These are phyloP conservation scores for Buphagus erythrorhynchus DNA, from an alignment of 2,797 vertebrate species.

Conservation along the genomic window DNA sequence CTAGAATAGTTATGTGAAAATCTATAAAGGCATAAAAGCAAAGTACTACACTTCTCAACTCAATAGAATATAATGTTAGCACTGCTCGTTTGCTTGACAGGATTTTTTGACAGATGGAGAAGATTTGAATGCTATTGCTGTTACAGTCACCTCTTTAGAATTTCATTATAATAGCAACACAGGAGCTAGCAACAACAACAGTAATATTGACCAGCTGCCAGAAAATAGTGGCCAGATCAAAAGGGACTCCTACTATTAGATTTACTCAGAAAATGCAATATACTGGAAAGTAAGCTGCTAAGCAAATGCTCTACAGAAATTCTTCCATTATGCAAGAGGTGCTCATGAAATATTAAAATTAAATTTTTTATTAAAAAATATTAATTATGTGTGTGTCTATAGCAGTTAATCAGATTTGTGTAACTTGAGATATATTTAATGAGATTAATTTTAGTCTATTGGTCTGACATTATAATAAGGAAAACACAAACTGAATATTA, in stretches of 20 bases:
- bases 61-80: not conserved
- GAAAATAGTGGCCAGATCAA: not conserved
- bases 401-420: conserved; percentile 10
- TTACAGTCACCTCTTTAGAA: not conserved
- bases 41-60: not conserved
- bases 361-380: not conserved
- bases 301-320: not conserved
- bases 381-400: not conserved
- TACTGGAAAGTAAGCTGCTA: not conserved
- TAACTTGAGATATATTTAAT: not conserved
- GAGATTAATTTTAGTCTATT: not conserved
- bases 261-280: not conserved
- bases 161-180: not conserved
- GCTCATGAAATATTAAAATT: not conserved
- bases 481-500: not conserved
- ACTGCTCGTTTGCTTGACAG: not conserved
- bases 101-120: not conserved
- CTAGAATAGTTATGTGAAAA: not conserved
- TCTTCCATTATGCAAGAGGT: not conserved
- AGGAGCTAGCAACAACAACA: not conserved
- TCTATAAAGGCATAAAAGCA: not conserved
- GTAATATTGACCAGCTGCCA: not conserved
- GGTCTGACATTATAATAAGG: not conserved
- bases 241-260: not conserved
- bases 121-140: not conserved